Percentiles rank a stretch among this genome's conserved stretches.
These are phyloP conservation scores for Acipenser oxyrinchus DNA, from an alignment of 2,797 vertebrate species.

Conservation along the genomic window DNA sequence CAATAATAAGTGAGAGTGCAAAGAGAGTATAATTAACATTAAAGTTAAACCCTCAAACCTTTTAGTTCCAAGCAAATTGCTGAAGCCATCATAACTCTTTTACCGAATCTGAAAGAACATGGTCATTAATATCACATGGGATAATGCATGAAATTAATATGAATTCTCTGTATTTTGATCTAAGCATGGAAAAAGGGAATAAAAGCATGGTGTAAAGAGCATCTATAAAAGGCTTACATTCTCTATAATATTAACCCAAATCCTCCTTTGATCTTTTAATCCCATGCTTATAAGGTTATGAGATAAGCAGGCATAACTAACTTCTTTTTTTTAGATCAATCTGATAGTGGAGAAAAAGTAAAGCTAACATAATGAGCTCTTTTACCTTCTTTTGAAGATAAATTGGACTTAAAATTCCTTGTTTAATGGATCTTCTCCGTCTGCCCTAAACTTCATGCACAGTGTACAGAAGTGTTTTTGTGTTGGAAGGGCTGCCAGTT, in stretches of 20 bases:
- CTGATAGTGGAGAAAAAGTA: conserved; percentile 76
- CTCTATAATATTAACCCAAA: conserved; percentile 83
- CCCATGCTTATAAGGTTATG: conserved; percentile 89
- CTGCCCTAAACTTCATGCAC: conserved; percentile 21
- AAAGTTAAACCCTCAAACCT: conserved; percentile 46
- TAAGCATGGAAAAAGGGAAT: conserved; percentile 49
- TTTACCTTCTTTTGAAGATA: conserved; percentile 69
- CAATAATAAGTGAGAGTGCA: not conserved
- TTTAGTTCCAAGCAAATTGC: conserved; percentile 49
- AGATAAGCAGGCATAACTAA: conserved; percentile 91
- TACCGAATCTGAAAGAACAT: conserved; percentile 42
- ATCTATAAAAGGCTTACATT: conserved; percentile 75
- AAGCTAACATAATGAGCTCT: conserved; percentile 73
- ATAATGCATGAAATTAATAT: conserved; percentile 53
- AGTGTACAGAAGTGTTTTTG: no score
- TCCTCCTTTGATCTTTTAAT: conserved; percentile 98
- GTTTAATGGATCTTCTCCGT: conserved; percentile 60
- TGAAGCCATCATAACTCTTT: conserved; percentile 10
- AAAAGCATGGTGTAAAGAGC: conserved; percentile 53
- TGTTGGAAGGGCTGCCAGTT: conserved; percentile 39
- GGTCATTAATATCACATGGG: conserved; percentile 47
- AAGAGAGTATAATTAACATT: conserved; percentile 43
- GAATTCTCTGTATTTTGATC: conserved; percentile 56
- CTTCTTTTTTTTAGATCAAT: conserved; percentile 72
- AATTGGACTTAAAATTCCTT: conserved; percentile 65